Evolutionary conservation across 2,888 invertebrate genomes (phyloP).

Genomic region (Nematopogon swammerdamellus): DNA sequence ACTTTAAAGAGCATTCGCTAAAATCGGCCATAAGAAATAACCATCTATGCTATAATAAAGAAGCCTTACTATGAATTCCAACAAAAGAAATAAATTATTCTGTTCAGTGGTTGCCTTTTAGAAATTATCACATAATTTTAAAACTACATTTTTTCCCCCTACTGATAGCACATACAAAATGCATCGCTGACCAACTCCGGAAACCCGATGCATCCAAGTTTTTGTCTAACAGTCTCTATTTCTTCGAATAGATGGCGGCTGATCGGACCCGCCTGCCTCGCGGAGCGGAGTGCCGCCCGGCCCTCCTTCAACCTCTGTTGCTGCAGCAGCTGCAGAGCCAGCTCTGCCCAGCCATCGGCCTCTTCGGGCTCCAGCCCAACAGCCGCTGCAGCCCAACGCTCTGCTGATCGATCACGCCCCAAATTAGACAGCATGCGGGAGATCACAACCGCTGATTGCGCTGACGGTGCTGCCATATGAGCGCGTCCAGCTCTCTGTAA

Average conservation of each 20-base stretch:
- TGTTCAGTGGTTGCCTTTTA: no score
- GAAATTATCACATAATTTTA: no score
- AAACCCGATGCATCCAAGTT: not conserved
- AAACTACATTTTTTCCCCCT: no score
- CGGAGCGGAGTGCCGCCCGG: conserved; percentile 32
- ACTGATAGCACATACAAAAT: not conserved
- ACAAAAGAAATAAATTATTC: no score
- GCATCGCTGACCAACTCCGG: not conserved
- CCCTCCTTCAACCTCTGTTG: conserved; percentile 29
- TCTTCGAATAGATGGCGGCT: conserved; percentile 29
- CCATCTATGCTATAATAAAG: no score
- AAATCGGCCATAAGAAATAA: no score
- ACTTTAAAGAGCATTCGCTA: no score
- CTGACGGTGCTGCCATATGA: conserved; percentile 32
- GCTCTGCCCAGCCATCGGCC: conserved; percentile 41
- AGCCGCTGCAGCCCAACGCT: conserved; percentile 37
- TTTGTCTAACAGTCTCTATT: conserved; percentile 15
- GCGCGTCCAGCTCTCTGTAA: conserved; percentile 38
- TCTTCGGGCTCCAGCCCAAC: conserved; percentile 35
- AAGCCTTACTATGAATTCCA: no score
- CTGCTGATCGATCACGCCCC: conserved; percentile 20
- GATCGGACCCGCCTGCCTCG: conserved; percentile 32
- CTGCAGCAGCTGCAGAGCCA: conserved; percentile 33
- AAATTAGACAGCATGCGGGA: conserved; percentile 18
- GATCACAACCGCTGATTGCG: conserved; percentile 32